Evolutionary conservation across 2,113 vertebrate species (phyloP), one percentile per base, ranked within the genome.

Genomic region (Lophochroa leadbeateri): DNA sequence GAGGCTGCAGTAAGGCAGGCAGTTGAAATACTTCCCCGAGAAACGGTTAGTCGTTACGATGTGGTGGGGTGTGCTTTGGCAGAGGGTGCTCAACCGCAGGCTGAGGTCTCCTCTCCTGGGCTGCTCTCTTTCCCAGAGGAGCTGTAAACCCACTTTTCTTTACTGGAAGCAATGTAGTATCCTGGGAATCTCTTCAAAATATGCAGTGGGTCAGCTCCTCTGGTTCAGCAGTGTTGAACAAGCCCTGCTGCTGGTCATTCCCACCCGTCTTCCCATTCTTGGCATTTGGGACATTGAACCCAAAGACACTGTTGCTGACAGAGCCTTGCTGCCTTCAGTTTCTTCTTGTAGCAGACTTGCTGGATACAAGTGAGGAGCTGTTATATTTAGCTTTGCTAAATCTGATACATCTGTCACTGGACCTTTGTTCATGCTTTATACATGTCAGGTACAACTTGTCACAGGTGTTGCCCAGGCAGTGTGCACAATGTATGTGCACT

Each of bases 401-500:
- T 37, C 29, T 23, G 41, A 7, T 49, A 0, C 2, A 29, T 46
- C 4, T 60, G 43, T 11, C 63, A 31, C 7, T 7, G 1, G 8
- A 8, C 37, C 70, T 84, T 15, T 39, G n/a, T 55, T 70, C n/a
- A 15, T 28, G 17, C 52, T 64, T 21, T 41, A 1, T 20, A 49
- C 1, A 0, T 33, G 35, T 29, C 61, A 82, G 58, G 43, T 67
- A 41, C 11, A 60, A 17, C 31, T 47, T 24, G 3, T 0, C 0
- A 15, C 10, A 49, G 25, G 25, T 0, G 0, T 15, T 74, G 37
- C n/a, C 12, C 0, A 0, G 29, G 46, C 37, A 58, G 4, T 50
- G 33, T n/a, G 20, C 33, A n/a, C 33, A n/a, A 35, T 3, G 7
- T n/a, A 49, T 2, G 2, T 12, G 4, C 10, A 44, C 1, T 2